Evolutionary conservation across 2,797 vertebrate genomes (phyloP), one percentile per base, ranked within the genome.

Genomic region (Sebastes jordani): DNA sequence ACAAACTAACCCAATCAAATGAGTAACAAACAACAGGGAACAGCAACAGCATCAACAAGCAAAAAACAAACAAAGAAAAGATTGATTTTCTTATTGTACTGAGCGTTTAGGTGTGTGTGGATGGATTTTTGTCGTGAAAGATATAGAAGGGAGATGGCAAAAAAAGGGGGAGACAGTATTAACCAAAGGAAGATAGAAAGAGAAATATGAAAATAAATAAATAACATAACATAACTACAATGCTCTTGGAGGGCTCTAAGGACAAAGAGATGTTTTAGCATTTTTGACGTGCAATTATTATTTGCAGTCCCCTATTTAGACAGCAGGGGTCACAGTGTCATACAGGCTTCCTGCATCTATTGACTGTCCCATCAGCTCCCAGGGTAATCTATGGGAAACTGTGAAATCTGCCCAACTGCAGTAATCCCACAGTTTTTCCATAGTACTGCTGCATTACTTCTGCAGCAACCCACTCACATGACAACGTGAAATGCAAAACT

Each of bases 261-360:
- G 49, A 52, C 49, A 52, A 52, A 52, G 18, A 52, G 18, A 52
- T 10, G 9, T 49, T 49, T 49, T 49, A 52, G 49, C 49, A 52
- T 58, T 25, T 64, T 10, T 79, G 64, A 77, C n/a, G 2, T 77
- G 63, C 69, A 88, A 69, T 77, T 76, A 82, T 87, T 85, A 42
- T 25, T 16, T 90, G 90, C 85, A 92, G 78, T 91, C 71, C 87
- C 83, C 23, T 60, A 20, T 90, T 85, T 80, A 78, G 84, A 91
- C 94, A 90, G 91, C 89, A 93, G 91, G 85, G 90, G 93, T 93
- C 93, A 93, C 68, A 86, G 76, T 82, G 85, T 86, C 86, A 84
- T 46, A 25, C 75, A 72, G 72, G 30, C 76, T 79, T 72, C 68
- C 74, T 58, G 55, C 34, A 74, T 80, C 22, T 88, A 73, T 71